Base-by-base conservation (phyloP, 2,888 invertebrate genomes). In the Nomada ferruginata region DNA sequence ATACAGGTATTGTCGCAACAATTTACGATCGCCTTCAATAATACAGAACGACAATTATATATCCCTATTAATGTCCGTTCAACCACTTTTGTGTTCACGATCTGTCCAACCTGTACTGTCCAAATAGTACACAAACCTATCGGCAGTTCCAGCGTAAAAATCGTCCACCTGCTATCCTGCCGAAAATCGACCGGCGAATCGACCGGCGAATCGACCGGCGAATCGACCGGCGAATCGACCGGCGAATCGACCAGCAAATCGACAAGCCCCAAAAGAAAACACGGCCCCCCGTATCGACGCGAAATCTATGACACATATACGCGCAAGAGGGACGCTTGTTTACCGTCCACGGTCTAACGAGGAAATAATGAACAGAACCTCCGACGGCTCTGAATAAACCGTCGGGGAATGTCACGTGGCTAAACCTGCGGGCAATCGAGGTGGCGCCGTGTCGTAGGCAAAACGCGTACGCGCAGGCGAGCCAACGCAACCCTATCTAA, bases 401-500 rank as follows among this genome's bases (percentile, higher is more conserved):
- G 61, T 36, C 36, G 44, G 26, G 68, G 65, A 70, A 84, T 72
- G 52, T 23, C 60, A 42, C 57, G 59, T 55, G 59, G 47, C 11
- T 82, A 71, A 87, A 86, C 83, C 82, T 78, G 57, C 76, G 60
- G 36, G 64, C 73, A 68, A 75, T 59, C 66, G 50, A 52, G n/a
- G 50, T 20, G 63, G 29, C 10, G 20, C 36, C 9, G 63, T 42
- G 4, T 23, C 18, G 2, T 18, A 59, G 65, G 65, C 53, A 26
- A n/a, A 72, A 13, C 57, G 70, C 11, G 72, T 76, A 75, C 68
- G 70, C 65, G 77, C 44, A 66, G 50, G 73, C 63, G 76, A 69
- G 72, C 82, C 74, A 75, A 87, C 91, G 91, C 91, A 93, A 93
- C 93, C 93, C 93, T 94, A 94, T 94, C 93, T 93, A 88, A 86